Evolutionary conservation across 1,140 invertebrate genomes (phyloP).

Genomic region (Drosophila tsacasi): DNA sequence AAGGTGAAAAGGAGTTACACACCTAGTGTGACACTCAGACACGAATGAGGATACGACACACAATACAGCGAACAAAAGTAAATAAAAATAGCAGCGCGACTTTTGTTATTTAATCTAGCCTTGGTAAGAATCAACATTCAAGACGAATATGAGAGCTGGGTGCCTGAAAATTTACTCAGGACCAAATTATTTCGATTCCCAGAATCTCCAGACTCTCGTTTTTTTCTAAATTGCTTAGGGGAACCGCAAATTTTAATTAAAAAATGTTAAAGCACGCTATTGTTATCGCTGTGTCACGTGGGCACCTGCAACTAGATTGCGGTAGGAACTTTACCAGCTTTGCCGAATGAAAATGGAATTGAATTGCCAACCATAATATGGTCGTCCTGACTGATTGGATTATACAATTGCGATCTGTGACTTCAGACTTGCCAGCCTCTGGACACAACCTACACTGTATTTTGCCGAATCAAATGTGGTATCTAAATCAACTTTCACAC

Average conservation of each 20-base stretch:
- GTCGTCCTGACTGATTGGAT: slow-evolving; percentile 24
- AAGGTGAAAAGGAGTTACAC: background rate
- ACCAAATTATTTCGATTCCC: background rate
- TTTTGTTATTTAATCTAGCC: slow-evolving; percentile 38
- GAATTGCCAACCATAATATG: slow-evolving; percentile 31
- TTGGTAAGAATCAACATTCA: slow-evolving; percentile 32
- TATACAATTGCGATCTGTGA: slow-evolving; percentile 22
- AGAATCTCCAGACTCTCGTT: background rate
- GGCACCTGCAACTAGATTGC: slow-evolving; percentile 15
- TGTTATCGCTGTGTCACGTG: slow-evolving; percentile 1
- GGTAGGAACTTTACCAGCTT: slow-evolving; percentile 1
- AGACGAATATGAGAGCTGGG: background rate
- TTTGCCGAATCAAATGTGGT: slow-evolving; percentile 26
- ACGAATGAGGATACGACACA: slow-evolving; percentile 18
- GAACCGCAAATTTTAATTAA: slow-evolving; percentile 26
- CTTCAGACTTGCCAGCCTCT: background rate
- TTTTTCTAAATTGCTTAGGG: slow-evolving; percentile 24
- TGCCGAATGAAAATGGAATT: slow-evolving; percentile 14
- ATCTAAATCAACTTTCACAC: slow-evolving; percentile 58
- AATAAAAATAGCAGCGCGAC: slow-evolving; percentile 19
- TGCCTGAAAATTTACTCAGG: slow-evolving; percentile 23
- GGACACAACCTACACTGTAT: background rate
- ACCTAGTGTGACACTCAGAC: slow-evolving; percentile 13
- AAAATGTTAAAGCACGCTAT: slow-evolving; percentile 9
- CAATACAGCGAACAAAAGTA: slow-evolving; percentile 16